Base-by-base conservation (phyloP, 2,113 vertebrate genomes). In the Amphiprion ocellaris region DNA sequence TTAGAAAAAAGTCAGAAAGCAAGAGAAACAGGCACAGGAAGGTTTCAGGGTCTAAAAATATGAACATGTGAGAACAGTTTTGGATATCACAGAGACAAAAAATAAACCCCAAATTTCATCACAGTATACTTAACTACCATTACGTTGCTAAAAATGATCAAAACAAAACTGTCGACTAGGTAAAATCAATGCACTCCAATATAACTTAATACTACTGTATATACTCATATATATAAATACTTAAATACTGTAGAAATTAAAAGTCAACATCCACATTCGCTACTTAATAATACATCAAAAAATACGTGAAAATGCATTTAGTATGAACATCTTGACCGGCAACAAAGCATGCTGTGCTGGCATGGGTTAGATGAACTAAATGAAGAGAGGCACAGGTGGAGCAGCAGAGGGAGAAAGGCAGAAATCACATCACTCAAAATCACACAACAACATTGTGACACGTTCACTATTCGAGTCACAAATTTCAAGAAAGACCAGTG, bases 11-110 rank as follows among this genome's bases (percentile, higher is more conserved):
- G 77, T 86, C 67, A 83, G 59, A 89, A 74, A 87, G 68, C 21
- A 74, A 87, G 58, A 89, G 63, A 86, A 61, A 86, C 78, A 83
- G 75, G 61, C 81, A 92, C 82, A 87, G 90, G 87, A 86, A 87
- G 76, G 83, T 80, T 88, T 80, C 79, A 81, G 59, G 68, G 59
- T 68, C 73, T 69, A 82, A 77, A 85, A 55, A 65, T 60, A 66
- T 63, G 19, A 79, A 83, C 1, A 65, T 74, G 69, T 80, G 86
- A 93, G 87, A 87, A 91, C 89, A 92, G 83, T 71, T 82, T 62
- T 52, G 69, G 63, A 82, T 39, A 87, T 67, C 50, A 77, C 81
- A 90, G 81, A 91, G 77, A 91, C 84, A 82, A 67, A 76, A 74
- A 70, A 58, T 50, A 23, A 73, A 47, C 26, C 23, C 44, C 28